These are phyloP conservation scores for Tetramorium parvispinum DNA, from an alignment of 1,140 invertebrate genomes.

Conservation along the genomic window DNA sequence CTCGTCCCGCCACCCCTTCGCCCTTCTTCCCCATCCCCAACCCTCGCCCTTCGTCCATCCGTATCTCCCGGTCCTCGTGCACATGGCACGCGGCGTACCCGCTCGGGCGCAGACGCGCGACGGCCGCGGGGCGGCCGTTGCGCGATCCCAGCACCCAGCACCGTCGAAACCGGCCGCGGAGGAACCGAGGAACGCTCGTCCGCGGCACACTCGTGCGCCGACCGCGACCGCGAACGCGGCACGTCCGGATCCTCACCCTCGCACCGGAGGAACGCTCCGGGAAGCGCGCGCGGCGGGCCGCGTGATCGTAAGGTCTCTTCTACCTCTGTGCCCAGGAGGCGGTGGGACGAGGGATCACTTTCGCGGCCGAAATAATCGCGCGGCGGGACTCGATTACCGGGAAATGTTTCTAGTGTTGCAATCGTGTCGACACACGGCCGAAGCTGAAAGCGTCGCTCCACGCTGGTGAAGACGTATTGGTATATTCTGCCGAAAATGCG, in stretches of 20 bases:
- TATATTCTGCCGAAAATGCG: slow-evolving; percentile 1
- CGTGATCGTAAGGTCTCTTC: background rate
- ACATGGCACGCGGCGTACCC: slow-evolving; percentile 39
- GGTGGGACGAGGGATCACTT: background rate
- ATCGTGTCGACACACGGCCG: background rate
- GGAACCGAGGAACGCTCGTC: slow-evolving; percentile 57
- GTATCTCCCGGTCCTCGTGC: background rate
- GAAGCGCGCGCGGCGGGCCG: background rate
- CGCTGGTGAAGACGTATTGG: slow-evolving; percentile 25
- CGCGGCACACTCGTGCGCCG: slow-evolving; percentile 64
- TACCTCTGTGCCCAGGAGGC: background rate
- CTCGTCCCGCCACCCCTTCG: background rate
- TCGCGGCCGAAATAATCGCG: background rate
- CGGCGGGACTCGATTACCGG: background rate
- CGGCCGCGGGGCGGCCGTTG: background rate
- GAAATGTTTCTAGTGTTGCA: slow-evolving; percentile 6
- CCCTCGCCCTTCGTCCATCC: background rate
- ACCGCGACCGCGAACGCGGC: slow-evolving; percentile 62
- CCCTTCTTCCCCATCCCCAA: background rate
- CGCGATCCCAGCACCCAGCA: slow-evolving; percentile 8
- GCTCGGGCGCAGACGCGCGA: slow-evolving; percentile 41
- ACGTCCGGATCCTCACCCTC: background rate
- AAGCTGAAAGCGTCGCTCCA: slow-evolving; percentile 3
- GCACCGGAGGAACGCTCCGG: background rate
- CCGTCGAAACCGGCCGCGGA: slow-evolving; percentile 13